phyloP scores from a whole-genome alignment of 2,113 vertebrate genomes.

The Osmerus mordax region DNA sequence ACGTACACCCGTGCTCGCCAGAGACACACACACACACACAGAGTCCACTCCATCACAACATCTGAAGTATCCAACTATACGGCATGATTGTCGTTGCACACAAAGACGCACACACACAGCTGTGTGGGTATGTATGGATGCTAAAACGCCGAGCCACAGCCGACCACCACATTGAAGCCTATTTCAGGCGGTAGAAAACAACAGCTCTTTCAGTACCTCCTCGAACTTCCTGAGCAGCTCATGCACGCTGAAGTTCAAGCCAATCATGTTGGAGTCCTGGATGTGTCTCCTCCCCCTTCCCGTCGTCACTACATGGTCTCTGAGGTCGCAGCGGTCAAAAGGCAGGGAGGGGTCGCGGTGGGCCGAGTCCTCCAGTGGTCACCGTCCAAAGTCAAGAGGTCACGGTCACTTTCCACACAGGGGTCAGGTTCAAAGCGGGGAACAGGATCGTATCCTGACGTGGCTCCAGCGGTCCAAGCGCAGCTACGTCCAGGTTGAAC shows the following conservation, averaged over 20 bases:
- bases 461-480: no score
- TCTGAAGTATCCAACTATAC: not conserved
- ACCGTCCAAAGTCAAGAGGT: constrained; percentile 25
- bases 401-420: constrained; percentile 12
- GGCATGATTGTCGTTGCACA: not conserved
- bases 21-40: not conserved
- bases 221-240: constrained; percentile 89
- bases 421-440: constrained; percentile 25
- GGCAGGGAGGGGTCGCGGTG: constrained; percentile 4
- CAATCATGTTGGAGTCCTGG: constrained; percentile 82
- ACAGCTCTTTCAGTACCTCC: constrained; percentile 79
- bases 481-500: constrained; percentile 28
- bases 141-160: not conserved
- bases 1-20: not conserved
- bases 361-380: constrained; percentile 46
- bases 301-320: constrained; percentile 45
- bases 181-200: no score
- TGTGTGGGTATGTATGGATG: not conserved
- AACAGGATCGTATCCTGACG: constrained; percentile 3
- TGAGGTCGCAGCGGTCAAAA: constrained; percentile 17
- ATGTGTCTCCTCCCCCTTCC: constrained; percentile 50
- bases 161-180: no score
- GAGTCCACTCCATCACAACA: not conserved
- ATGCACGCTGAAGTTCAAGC: constrained; percentile 88
- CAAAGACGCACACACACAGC: not conserved